Evolutionary conservation across 2,888 invertebrate genomes (phyloP).

Genomic region (Elegia similella): DNA sequence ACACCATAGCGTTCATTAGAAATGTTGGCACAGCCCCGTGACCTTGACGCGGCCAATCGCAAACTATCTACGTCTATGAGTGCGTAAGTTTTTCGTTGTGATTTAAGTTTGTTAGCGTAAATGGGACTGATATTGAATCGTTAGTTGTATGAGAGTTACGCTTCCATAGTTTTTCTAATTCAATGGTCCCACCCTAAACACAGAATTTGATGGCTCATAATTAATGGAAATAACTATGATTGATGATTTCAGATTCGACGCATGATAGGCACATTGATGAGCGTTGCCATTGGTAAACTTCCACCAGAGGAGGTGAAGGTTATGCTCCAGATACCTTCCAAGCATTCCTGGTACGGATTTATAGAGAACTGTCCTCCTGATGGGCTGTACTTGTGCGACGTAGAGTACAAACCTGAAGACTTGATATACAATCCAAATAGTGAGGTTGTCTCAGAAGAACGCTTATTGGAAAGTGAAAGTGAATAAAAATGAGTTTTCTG

Average conservation of each 20-base stretch:
- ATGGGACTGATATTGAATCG: too few relatives aligned
- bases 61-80: too few relatives aligned
- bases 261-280: conserved; percentile 85
- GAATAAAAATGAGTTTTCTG: conserved; percentile 83
- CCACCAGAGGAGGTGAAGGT: conserved; percentile 84
- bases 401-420: conserved; percentile 85
- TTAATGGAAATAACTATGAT: background rate
- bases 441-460: conserved; percentile 11
- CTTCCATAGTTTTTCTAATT: too few relatives aligned
- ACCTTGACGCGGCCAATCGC: too few relatives aligned
- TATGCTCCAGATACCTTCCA: conserved; percentile 90
- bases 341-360: conserved; percentile 83
- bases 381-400: conserved; percentile 88
- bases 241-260: conserved; percentile 85
- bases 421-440: conserved; percentile 55
- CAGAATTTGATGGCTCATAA: too few relatives aligned
- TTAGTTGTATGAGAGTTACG: too few relatives aligned
- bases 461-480: conserved; percentile 28
- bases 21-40: too few relatives aligned
- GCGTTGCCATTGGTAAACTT: conserved; percentile 83
- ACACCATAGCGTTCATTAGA: too few relatives aligned
- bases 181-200: too few relatives aligned
- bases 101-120: too few relatives aligned
- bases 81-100: too few relatives aligned
- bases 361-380: conserved; percentile 80